A percentile compares a stretch with the other conserved stretches of the same genome.
These are phyloP conservation scores for Platalea minor DNA, from an alignment of 2,797 vertebrate species.

Conservation along the genomic window DNA sequence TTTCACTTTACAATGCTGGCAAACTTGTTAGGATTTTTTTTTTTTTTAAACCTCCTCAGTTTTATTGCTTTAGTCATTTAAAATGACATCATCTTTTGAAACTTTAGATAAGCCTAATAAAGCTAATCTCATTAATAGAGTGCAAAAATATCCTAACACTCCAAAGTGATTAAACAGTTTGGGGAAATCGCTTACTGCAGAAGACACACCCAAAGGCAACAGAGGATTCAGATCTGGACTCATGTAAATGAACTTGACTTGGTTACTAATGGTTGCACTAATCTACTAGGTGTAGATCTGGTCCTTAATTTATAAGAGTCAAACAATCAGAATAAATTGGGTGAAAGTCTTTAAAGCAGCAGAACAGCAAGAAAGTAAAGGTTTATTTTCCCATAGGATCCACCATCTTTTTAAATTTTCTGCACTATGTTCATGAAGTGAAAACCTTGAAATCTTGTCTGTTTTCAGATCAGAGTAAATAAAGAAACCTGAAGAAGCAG, in stretches of 20 bases:
- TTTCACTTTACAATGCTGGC: conserved; percentile 25
- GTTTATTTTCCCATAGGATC: not conserved
- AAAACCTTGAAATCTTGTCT: not conserved
- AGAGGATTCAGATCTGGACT: not conserved
- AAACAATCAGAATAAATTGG: not conserved
- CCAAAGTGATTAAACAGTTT: conserved; percentile 1
- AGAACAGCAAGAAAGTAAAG: not conserved
- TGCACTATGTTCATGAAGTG: not conserved
- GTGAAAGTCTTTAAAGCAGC: not conserved
- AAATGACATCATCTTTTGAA: conserved; percentile 36
- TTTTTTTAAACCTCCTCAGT: not conserved
- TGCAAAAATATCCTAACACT: not conserved
- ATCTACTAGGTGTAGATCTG: not conserved
- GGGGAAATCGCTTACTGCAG: not conserved
- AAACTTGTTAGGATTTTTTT: not conserved
- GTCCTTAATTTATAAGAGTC: not conserved
- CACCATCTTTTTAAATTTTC: not conserved
- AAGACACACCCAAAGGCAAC: not conserved
- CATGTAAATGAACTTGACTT: not conserved
- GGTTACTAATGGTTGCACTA: not conserved
- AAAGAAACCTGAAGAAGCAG: not conserved
- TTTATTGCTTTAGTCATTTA: conserved; percentile 26
- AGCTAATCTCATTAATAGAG: conserved; percentile 32
- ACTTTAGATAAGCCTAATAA: conserved; percentile 11
- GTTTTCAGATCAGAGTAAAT: not conserved